Conservation (phyloP, 2,888 invertebrate genomes). For the Ormyrus nitidulus region DNA sequence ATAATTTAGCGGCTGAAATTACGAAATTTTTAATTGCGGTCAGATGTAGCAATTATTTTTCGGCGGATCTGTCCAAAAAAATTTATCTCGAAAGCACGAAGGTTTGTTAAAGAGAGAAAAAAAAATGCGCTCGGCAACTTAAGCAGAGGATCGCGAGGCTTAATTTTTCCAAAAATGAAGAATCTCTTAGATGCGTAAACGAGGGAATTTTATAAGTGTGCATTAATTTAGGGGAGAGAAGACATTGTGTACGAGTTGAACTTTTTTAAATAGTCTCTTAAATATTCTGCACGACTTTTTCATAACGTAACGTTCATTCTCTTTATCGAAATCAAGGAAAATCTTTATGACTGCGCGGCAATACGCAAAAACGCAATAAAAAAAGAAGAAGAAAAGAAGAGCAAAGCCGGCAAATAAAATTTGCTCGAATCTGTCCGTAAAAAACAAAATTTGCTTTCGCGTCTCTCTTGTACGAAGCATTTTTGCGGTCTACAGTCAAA, state of each 20-base stretch:
- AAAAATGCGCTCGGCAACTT: slow-evolving; percentile 20
- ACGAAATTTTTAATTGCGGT: too few species aligned
- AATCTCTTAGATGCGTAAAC: slow-evolving; percentile 37
- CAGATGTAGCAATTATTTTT: too few species aligned
- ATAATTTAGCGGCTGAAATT: slow-evolving; percentile 14
- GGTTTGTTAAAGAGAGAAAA: neutral
- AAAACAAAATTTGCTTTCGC: slow-evolving; percentile 40
- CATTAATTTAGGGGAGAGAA: slow-evolving; percentile 29
- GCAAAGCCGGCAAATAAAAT: slow-evolving; percentile 32
- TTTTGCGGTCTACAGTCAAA: slow-evolving; percentile 46
- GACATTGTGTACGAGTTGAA: neutral
- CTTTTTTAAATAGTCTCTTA: slow-evolving; percentile 44
- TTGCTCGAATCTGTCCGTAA: slow-evolving; percentile 32
- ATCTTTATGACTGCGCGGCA: slow-evolving; percentile 41
- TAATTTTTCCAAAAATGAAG: slow-evolving; percentile 7
- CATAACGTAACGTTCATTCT: slow-evolving; percentile 32
- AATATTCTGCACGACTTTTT: slow-evolving; percentile 51
- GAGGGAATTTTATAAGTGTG: slow-evolving; percentile 39
- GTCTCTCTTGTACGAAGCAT: slow-evolving; percentile 22
- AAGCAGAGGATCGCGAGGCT: slow-evolving; percentile 26
- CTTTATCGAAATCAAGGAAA: slow-evolving; percentile 30
- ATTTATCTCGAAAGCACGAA: neutral
- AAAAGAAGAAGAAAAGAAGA: slow-evolving; percentile 7
- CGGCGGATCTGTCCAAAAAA: neutral
- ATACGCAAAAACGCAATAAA: slow-evolving; percentile 40